Percentiles rank a stretch among this genome's conserved stretches.
Conservation (phyloP, 1,140 invertebrate genomes). For the Leptinotarsa undecemlineata region DNA sequence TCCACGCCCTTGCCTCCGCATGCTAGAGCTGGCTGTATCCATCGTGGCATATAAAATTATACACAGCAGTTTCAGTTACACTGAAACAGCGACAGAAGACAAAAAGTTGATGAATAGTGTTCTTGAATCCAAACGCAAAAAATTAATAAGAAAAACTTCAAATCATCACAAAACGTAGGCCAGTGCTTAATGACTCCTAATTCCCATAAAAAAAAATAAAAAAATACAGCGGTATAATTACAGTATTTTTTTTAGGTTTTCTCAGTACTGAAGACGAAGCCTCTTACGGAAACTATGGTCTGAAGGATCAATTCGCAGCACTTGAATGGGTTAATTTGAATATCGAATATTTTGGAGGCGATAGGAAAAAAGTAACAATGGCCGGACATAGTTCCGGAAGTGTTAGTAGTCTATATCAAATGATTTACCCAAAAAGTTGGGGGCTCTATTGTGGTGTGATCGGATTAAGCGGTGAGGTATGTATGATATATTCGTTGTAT, state of each 20-base stretch:
- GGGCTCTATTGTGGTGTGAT: background rate
- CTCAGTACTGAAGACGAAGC: conserved; percentile 64
- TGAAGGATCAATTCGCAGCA: conserved; percentile 73
- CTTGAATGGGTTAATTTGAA: conserved; percentile 72
- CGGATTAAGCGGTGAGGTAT: background rate
- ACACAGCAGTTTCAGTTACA: too few relatives aligned
- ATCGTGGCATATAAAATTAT: too few relatives aligned
- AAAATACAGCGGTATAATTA: background rate
- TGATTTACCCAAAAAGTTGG: conserved; percentile 65
- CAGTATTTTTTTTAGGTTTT: conserved; percentile 21
- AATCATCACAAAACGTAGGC: too few relatives aligned
- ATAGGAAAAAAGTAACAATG: conserved; percentile 69
- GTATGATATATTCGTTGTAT: too few relatives aligned
- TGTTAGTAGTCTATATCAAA: conserved; percentile 64
- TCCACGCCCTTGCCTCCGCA: too few relatives aligned
- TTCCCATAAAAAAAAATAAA: too few relatives aligned
- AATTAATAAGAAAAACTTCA: too few relatives aligned
- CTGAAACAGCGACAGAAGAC: too few relatives aligned
- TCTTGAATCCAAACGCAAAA: too few relatives aligned
- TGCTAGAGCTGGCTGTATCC: too few relatives aligned
- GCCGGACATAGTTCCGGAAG: conserved; percentile 71
- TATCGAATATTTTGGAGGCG: conserved; percentile 71
- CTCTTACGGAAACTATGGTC: conserved; percentile 69
- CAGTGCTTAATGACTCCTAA: too few relatives aligned
- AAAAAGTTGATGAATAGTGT: too few relatives aligned